Evolutionary conservation across 2,113 vertebrate species (phyloP).

Genomic region (Bos indicus): DNA sequence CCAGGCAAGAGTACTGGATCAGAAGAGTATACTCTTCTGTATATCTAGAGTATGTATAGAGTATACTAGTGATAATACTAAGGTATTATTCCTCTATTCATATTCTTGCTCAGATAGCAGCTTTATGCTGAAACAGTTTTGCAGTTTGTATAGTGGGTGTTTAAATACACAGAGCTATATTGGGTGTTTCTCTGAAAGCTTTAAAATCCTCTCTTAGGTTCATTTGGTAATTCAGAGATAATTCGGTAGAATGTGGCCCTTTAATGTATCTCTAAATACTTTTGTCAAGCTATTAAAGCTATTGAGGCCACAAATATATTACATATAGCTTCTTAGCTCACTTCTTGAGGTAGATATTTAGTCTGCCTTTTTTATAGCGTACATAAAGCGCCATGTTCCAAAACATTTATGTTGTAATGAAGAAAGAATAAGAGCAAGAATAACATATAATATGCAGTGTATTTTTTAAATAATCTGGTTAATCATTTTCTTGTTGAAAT

Average conservation of each 20-base stretch:
- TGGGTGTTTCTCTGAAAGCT: background rate
- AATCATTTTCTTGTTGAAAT: conserved; percentile 49
- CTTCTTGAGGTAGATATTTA: background rate
- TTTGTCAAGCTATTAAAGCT: background rate
- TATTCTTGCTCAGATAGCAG: background rate
- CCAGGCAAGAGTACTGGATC: background rate
- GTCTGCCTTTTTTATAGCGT: background rate
- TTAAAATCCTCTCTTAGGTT: background rate
- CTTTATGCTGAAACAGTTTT: background rate
- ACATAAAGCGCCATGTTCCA: background rate
- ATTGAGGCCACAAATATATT: background rate
- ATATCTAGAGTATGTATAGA: too few species aligned
- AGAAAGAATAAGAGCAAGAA: conserved; percentile 12
- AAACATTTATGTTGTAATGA: conserved; percentile 52
- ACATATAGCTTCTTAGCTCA: background rate
- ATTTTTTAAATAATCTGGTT: conserved; percentile 45
- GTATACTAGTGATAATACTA: background rate
- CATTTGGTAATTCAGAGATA: background rate
- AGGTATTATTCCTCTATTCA: background rate
- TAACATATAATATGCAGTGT: background rate
- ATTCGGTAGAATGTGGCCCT: background rate
- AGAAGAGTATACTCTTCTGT: background rate
- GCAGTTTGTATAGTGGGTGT: background rate
- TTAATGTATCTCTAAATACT: background rate
- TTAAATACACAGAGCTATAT: background rate